Base-by-base conservation (phyloP, 2,797 vertebrate species). In the Kryptolebias ocellatus region DNA sequence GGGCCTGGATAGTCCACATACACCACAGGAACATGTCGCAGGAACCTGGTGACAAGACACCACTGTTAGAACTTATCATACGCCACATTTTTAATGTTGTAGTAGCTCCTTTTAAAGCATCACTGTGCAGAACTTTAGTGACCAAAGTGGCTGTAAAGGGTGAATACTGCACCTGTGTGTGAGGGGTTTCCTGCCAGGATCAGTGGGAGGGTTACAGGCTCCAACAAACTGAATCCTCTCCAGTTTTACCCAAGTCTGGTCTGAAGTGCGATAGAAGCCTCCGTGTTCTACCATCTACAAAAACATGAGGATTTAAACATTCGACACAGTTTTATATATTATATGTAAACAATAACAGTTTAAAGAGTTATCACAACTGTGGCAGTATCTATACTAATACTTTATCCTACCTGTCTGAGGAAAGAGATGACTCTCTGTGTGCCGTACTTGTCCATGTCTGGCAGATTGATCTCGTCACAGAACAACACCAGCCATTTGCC, bases 141-240 rank as follows among this genome's bases (percentile, higher is more conserved):
- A 7, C 9, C 34, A 34, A 34, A 34, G 6, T 34, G 9, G 9
- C 6, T 6, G 34, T 34, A 34, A 34, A 34, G 6, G 6, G 34
- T 34, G 1, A 8, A 1, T 24, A 2, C 31, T 64, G 49, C 84
- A 99, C 98, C 98, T 96, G 63, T 98, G 97, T 2, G 98, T 96
- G 24, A 99, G 95, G 28, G 98, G 98, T 81, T 99, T 99, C 79
- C 98, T 95, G 76, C 98, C 98, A 15, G 98, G 98, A 73, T 99
- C 98, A 1, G 98, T 99, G 53, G 98, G 98, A 42, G 98, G 98
- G 78, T 99, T 99, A 90, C 98, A 99, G 1, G 98, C 98, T 53
- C 98, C 98, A 61, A 99, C 98, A 90, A 99, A 99, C 85, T 99
- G 98, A 90, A 99, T 99, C 75, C 98, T 95, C 86, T 99, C 98